A percentile compares a stretch with the other conserved stretches of the same genome.
phyloP scores from a whole-genome alignment of 1,140 invertebrate species.

The Kradibia gibbosae region DNA sequence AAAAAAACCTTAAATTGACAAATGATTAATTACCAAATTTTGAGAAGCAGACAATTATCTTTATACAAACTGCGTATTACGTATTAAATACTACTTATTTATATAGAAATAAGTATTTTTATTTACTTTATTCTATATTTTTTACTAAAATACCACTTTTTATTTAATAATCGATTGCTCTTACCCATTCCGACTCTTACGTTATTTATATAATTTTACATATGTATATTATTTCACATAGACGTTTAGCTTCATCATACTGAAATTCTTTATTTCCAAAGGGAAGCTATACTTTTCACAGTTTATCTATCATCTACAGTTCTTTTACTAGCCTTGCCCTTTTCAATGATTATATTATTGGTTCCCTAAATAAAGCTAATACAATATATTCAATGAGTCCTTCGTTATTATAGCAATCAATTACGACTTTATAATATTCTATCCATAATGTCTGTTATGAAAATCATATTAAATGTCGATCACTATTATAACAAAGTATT shows the following conservation, averaged over 20 bases:
- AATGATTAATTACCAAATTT: no score
- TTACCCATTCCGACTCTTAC: slow-evolving; percentile 35
- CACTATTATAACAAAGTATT: no score
- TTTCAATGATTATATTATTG: slow-evolving; percentile 29
- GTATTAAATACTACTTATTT: slow-evolving; percentile 20
- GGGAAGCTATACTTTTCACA: neutral
- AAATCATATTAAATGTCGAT: neutral
- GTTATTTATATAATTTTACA: slow-evolving; percentile 46
- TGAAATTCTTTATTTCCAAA: slow-evolving; percentile 28
- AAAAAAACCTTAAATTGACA: no score
- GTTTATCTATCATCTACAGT: slow-evolving; percentile 8
- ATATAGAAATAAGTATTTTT: slow-evolving; percentile 23
- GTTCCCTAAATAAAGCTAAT: slow-evolving; percentile 29
- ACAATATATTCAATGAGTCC: neutral
- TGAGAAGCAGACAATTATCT: neutral
- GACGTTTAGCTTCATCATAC: slow-evolving; percentile 27
- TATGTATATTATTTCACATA: slow-evolving; percentile 49
- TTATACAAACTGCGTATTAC: slow-evolving; percentile 34
- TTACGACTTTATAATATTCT: neutral
- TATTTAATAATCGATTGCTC: slow-evolving; percentile 22
- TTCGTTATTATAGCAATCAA: neutral
- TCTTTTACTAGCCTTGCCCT: slow-evolving; percentile 23
- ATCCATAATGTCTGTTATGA: slow-evolving; percentile 20
- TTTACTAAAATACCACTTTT: slow-evolving; percentile 48
- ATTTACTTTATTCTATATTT: slow-evolving; percentile 35